phyloP scores from a whole-genome alignment of 2,797 vertebrate genomes.

The Passerculus sandwichensis region DNA sequence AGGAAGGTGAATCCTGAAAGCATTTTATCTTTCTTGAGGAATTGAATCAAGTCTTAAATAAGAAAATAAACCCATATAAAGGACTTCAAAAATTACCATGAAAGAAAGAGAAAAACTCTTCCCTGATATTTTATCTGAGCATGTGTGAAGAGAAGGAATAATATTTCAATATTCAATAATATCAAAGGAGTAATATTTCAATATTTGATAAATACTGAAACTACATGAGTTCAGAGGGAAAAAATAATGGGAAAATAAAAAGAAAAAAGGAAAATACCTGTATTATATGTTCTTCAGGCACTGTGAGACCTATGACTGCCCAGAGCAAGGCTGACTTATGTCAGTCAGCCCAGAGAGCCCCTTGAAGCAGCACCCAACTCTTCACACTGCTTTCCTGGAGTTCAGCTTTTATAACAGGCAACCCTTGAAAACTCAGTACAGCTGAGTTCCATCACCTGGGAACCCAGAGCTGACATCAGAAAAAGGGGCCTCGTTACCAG shows the following conservation, averaged over 20 bases:
- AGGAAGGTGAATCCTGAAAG: neutral
- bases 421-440: neutral
- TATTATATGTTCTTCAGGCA: neutral
- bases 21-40: neutral
- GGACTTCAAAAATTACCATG: neutral
- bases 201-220: neutral
- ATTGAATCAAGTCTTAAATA: neutral
- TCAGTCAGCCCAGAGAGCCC: neutral
- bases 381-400: neutral
- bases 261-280: neutral
- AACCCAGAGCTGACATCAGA: neutral
- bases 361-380: fast-evolving
- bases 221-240: neutral
- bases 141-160: neutral
- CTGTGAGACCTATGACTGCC: neutral
- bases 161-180: too few relatives aligned
- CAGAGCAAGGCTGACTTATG: neutral
- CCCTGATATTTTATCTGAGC: neutral
- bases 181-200: too few relatives aligned
- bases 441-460: neutral
- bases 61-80: neutral
- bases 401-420: neutral
- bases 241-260: neutral
- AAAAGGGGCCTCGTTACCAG: fast-evolving
- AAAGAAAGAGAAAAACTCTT: neutral